Percentiles rank a stretch among this genome's conserved stretches.
Conservation (phyloP, 2,113 vertebrate species). For the Halichoeres trimaculatus region DNA sequence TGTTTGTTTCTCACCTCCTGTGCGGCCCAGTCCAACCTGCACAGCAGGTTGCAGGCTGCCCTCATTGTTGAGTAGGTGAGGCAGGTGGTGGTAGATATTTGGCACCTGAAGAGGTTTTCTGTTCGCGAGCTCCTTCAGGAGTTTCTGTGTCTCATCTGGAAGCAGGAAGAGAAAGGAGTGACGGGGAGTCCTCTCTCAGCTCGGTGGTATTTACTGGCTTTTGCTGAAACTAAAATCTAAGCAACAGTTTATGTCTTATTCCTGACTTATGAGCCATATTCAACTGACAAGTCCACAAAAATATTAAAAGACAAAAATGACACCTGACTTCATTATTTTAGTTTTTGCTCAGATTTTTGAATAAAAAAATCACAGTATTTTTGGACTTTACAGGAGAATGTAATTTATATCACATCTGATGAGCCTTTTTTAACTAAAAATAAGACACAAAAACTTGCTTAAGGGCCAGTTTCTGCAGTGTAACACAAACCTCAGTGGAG, state of each 20-base stretch:
- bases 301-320: no score
- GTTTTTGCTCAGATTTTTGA: no score
- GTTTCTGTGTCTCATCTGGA: slow-evolving; percentile 95
- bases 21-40: slow-evolving; percentile 92
- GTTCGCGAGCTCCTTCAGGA: slow-evolving; percentile 93
- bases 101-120: slow-evolving; percentile 97
- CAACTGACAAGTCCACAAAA: no score
- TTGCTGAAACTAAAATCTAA: background rate
- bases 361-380: no score
- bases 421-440: no score
- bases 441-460: no score
- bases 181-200: background rate
- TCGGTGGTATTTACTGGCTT: no score
- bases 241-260: background rate
- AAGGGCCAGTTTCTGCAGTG: no score
- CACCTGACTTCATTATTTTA: no score
- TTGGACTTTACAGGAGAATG: no score
- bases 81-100: slow-evolving; percentile 98
- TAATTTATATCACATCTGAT: no score
- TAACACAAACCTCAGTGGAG: background rate
- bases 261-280: no score
- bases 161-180: background rate
- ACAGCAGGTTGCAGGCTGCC: slow-evolving; percentile 96
- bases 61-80: slow-evolving; percentile 97
- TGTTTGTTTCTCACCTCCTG: slow-evolving; percentile 87